Base-by-base conservation (phyloP, 2,113 vertebrate genomes). In the Centropus unirufus region DNA sequence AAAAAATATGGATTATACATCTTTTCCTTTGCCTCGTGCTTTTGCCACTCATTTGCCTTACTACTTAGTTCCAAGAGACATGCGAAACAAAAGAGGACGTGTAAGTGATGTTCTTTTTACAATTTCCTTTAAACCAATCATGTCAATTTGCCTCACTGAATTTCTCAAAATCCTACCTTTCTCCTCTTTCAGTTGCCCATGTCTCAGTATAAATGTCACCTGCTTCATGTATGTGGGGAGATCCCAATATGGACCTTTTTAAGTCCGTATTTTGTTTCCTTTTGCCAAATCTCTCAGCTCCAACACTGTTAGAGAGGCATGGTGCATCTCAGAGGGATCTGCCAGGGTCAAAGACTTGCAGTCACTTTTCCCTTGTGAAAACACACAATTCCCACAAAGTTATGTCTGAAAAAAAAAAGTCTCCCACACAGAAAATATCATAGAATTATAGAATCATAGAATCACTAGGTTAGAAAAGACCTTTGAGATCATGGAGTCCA, bases 1-100 rank as follows among this genome's bases (percentile, higher is more conserved):
- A 2, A 1, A 9, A 13, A 7, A 73, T 2, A 5, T 0, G 17
- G 75, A 95, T 74, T 91, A n/a, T 29, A 1, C n/a, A 16, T 21
- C 2, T 12, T 81, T 87, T 42, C 90, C 95, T 54, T 70, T 27
- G 32, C 96, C 97, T 85, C 94, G 94, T 16, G 32, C 95, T 39
- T 97, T 98, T 32, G 1, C 52, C 46, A 63, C 93, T 10, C 97
- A 98, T 47, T 7, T 98, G 22, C 94, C 93, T 14, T 97, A 97
- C 73, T 95, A 96, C 73, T 90, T 98, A 63, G 77, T 67, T 34
- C 97, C 97, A 36, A 98, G 87, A 57, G 92, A 52, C 78, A 70
- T 97, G n/a, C 96, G 70, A 87, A 96, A 80, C 11, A 92, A 69
- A 91, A 97, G 54, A 91, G 81, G 9, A 51, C 94, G 91, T 67